These are phyloP conservation scores for Neodiprion pinetum DNA, from an alignment of 1,140 invertebrate species.

Conservation along the genomic window DNA sequence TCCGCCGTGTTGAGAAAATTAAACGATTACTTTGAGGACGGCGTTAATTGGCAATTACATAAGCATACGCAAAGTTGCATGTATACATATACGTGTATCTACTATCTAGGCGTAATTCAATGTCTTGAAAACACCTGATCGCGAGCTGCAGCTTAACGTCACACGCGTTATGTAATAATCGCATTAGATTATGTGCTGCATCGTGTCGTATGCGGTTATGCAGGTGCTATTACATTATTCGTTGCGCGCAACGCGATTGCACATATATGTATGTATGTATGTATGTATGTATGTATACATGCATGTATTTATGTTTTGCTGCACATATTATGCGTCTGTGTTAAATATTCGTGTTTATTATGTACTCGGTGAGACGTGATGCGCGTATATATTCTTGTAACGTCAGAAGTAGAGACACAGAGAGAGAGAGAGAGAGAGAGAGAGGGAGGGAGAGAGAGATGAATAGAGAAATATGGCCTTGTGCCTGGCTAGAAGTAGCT, in stretches of 20 bases:
- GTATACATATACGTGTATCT: too few relatives aligned
- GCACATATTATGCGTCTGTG: neutral
- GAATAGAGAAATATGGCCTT: neutral
- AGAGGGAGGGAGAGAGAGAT: conserved; percentile 19
- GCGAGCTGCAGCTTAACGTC: too few relatives aligned
- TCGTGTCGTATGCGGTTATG: too few relatives aligned
- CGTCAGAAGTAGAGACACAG: neutral
- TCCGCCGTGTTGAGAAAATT: too few relatives aligned
- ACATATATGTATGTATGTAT: neutral
- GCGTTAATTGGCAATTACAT: too few relatives aligned
- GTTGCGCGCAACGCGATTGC: neutral
- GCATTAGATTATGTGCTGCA: too few relatives aligned
- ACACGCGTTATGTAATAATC: too few relatives aligned
- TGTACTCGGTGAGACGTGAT: neutral
- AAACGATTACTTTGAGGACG: too few relatives aligned
- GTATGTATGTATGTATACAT: neutral
- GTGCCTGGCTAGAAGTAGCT: neutral
- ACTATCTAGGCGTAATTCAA: too few relatives aligned
- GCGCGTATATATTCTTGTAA: neutral
- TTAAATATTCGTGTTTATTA: neutral
- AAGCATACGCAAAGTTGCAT: too few relatives aligned
- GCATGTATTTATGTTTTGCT: neutral
- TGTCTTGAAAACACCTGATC: too few relatives aligned
- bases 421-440: neutral
- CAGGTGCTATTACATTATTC: neutral